Conservation (phyloP, 2,797 vertebrate genomes). For the Platalea minor region DNA sequence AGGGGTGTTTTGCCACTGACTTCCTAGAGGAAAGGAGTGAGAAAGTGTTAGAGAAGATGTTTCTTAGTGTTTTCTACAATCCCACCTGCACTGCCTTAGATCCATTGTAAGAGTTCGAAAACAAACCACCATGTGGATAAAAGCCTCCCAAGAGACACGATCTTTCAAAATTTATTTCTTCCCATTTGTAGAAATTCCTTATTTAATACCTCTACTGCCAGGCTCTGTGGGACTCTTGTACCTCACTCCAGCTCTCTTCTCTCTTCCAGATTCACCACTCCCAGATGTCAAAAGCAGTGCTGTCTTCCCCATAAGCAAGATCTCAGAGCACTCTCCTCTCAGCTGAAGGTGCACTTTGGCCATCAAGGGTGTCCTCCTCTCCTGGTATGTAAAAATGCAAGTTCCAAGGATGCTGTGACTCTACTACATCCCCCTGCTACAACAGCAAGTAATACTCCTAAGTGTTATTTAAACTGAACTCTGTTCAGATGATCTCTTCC, state of each 20-base stretch:
- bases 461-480: not conserved
- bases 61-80: not conserved
- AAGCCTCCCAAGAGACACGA: not conserved
- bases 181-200: not conserved
- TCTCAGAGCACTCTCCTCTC: not conserved
- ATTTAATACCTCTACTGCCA: not conserved
- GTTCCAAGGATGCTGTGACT: not conserved
- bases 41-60: not conserved
- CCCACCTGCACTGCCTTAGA: not conserved
- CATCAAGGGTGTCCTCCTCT: not conserved
- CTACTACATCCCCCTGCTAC: not conserved
- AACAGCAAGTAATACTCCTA: not conserved
- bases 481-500: not conserved
- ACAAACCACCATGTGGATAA: not conserved
- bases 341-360: not conserved
- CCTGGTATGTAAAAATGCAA: rapidly evolving
- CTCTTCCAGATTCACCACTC: not conserved
- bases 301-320: not conserved
- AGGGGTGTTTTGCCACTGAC: not conserved
- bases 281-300: not conserved
- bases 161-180: not conserved
- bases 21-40: not conserved
- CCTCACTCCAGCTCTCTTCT: not conserved
- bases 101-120: not conserved
- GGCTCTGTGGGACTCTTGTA: not conserved